Base-by-base conservation (phyloP, 2,797 vertebrate genomes). In the Chloroceryle inda region DNA sequence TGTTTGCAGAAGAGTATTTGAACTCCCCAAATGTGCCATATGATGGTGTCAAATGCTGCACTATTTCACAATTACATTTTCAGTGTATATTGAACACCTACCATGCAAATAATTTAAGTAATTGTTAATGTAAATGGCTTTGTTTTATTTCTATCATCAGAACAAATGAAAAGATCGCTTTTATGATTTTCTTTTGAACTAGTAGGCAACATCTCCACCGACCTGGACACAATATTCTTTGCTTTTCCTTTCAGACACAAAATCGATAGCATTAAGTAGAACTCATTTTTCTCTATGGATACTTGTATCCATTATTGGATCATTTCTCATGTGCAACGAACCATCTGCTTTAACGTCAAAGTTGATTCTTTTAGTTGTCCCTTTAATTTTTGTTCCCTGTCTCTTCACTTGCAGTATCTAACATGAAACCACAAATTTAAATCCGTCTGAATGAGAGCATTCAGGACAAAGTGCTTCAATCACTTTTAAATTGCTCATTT, bases 401-500 rank as follows among this genome's bases (percentile, higher is more conserved):
- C 69, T 94, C 66, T 92, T 88, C 66, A 84, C 82, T 94, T 92
- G 79, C 42, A 86, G 58, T 69, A 89, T 63, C 64, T 55, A 86
- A 92, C 78, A 92, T 9, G 69, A 94, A 96, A 78, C 81, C 44
- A 96, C 82, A 94, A 91, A 93, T 93, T 94, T 89, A 95, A 94
- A 95, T 91, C 68, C 80, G 52, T 75, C 79, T 91, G 79, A 91
- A 88, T 61, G 59, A 95, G 58, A 66, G 71, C 56, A 86, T 94
- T 94, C 79, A 89, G 85, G 62, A 58, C 76, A 89, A 89, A 96
- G 53, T 71, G 69, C 72, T 95, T 94, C 91, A 89, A 94, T 89
- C 95, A 88, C 42, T 93, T 95, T 88, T 75, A 89, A 94, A 97
- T 73, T 94, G 95, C 82, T 95, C 96, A 96, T 92, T 97, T 96